These are phyloP conservation scores for Drosophila buzzatii DNA, from an alignment of 2,888 invertebrate genomes.

Conservation along the genomic window DNA sequence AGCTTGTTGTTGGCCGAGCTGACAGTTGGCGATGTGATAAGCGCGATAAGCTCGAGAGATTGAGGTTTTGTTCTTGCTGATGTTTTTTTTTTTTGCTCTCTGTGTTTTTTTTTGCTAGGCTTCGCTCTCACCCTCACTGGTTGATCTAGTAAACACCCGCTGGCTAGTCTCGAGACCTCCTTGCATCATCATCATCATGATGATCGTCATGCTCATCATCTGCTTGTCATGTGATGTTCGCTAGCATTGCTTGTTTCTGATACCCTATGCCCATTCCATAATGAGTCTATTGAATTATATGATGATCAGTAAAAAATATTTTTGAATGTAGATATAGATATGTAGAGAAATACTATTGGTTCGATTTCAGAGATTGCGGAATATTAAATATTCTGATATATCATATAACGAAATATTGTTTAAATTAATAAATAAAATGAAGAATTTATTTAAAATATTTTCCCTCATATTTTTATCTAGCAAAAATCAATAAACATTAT, in stretches of 20 bases:
- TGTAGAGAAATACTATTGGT: neutral
- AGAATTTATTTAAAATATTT: too few species aligned
- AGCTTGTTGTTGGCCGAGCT: slow-evolving; percentile 57
- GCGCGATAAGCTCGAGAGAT: slow-evolving; percentile 67
- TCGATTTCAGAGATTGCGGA: too few species aligned
- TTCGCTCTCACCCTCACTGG: slow-evolving; percentile 2
- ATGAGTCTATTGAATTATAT: neutral
- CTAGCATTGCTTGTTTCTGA: slow-evolving; percentile 21
- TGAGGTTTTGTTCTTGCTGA: neutral
- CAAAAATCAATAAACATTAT: too few species aligned
- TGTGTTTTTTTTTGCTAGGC: neutral
- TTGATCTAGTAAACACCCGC: slow-evolving; percentile 38
- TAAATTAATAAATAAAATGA: too few species aligned
- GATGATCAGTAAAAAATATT: too few species aligned
- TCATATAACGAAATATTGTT: too few species aligned
- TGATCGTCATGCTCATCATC: slow-evolving; percentile 11
- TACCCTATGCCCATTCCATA: neutral
- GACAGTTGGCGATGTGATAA: slow-evolving; percentile 76
- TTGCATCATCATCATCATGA: slow-evolving; percentile 38
- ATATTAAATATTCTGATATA: too few species aligned
- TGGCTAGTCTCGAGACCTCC: slow-evolving; percentile 66
- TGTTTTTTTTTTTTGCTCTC: neutral
- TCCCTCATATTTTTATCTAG: too few species aligned
- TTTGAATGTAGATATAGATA: neutral
- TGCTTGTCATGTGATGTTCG: slow-evolving; percentile 74